Evolutionary conservation across 1,140 invertebrate species (phyloP).

Genomic region (Drosophila quadrilineata): DNA sequence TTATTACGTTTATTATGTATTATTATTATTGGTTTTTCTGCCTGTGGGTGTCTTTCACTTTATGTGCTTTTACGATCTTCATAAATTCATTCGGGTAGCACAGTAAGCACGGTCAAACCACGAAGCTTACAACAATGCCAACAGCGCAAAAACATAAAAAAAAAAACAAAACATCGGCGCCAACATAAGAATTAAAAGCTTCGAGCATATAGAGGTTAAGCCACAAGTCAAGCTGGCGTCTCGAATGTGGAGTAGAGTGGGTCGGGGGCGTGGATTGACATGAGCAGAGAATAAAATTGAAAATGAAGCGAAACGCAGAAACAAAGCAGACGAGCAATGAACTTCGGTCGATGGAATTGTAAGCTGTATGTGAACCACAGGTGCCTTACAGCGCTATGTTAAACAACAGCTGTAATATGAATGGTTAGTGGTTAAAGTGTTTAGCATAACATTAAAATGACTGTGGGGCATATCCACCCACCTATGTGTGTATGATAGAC

Average conservation of each 20-base stretch:
- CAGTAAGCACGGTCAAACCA: conserved; percentile 45
- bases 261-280: conserved; percentile 5
- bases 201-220: conserved; percentile 36
- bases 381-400: too few relatives aligned
- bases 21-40: too few relatives aligned
- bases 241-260: conserved; percentile 28
- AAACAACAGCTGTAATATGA: too few relatives aligned
- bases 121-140: conserved; percentile 43
- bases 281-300: neutral
- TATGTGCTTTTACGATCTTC: conserved; percentile 1
- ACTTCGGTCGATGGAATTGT: neutral
- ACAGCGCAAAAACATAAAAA: conserved; percentile 12
- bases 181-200: conserved; percentile 35
- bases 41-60: too few relatives aligned
- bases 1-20: neutral
- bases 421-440: too few relatives aligned
- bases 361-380: neutral
- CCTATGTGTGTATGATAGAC: neutral
- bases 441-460: neutral
- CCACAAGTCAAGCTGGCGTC: conserved; percentile 47
- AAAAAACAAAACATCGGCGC: conserved; percentile 23
- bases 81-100: conserved; percentile 45
- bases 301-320: conserved; percentile 1
- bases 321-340: conserved; percentile 9
- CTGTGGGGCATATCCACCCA: conserved; percentile 10